Evolutionary conservation across 2,113 vertebrate species (phyloP).

Genomic region (Picathartes gymnocephalus): DNA sequence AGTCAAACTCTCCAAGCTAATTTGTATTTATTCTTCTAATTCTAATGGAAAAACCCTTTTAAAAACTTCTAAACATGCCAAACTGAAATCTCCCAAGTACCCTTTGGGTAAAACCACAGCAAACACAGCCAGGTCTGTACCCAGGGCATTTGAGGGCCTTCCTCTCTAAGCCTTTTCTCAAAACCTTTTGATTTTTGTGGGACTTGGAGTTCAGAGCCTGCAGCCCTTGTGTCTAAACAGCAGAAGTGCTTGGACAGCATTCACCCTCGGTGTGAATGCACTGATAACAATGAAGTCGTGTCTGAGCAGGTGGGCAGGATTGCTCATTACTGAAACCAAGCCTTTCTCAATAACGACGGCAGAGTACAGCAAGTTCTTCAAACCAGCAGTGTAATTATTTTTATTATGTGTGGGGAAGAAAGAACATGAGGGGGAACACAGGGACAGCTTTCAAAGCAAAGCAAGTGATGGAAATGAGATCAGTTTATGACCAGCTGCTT

Average conservation of each 20-base stretch:
- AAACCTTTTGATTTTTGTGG: neutral
- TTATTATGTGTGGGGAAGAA: conserved; percentile 34
- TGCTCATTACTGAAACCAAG: neutral
- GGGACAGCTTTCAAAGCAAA: conserved; percentile 12
- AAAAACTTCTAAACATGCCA: neutral
- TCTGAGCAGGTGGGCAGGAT: neutral
- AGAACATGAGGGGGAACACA: conserved; percentile 8
- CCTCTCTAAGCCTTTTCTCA: neutral
- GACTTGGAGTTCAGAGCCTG: neutral
- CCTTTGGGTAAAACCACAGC: neutral
- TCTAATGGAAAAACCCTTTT: neutral
- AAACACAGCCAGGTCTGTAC: neutral
- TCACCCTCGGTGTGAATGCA: neutral
- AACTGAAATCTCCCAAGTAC: neutral
- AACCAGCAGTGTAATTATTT: conserved; percentile 17
- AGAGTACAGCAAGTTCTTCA: neutral
- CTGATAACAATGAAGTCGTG: neutral
- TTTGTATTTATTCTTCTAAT: neutral
- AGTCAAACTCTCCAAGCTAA: neutral
- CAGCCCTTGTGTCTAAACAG: neutral
- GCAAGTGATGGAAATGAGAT: conserved; percentile 20
- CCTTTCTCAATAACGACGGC: neutral
- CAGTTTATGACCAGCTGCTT: conserved; percentile 40
- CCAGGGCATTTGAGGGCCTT: neutral
- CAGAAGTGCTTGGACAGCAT: neutral